phyloP scores from a whole-genome alignment of 2,113 vertebrate species.

The Oceanites oceanicus region DNA sequence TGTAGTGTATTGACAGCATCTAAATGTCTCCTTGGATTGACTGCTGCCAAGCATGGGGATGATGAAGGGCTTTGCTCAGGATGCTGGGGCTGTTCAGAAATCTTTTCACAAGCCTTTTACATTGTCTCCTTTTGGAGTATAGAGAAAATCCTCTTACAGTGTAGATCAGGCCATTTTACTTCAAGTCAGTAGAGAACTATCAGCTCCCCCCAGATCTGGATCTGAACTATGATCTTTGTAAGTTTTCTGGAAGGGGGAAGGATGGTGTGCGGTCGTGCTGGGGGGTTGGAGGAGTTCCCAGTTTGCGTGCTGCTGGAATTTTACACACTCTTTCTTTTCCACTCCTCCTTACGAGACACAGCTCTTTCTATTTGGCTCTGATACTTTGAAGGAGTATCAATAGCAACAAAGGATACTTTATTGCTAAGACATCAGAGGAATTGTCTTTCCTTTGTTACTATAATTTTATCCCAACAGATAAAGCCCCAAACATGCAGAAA shows the following conservation, averaged over 20 bases:
- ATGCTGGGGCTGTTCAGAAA: not conserved
- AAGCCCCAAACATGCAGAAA: not conserved
- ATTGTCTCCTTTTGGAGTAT: not conserved
- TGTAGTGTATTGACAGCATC: not conserved
- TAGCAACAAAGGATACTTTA: too few species aligned
- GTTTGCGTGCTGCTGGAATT: not conserved
- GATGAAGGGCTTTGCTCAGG: not conserved
- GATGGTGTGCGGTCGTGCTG: not conserved
- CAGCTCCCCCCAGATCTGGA: not conserved
- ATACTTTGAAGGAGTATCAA: not conserved
- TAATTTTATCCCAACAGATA: not conserved
- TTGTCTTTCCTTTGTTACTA: not conserved
- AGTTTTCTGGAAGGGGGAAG: not conserved
- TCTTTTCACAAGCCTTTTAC: not conserved
- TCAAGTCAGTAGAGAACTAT: not conserved
- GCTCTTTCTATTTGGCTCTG: not conserved
- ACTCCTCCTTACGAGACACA: not conserved
- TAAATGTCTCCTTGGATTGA: not conserved
- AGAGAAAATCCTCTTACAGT: not conserved
- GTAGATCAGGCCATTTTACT: not conserved
- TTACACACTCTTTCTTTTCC: not conserved
- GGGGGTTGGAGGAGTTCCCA: not conserved
- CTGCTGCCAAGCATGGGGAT: not conserved
- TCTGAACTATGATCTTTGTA: not conserved
- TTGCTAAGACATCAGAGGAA: not conserved